phyloP scores from a whole-genome alignment of 1,140 invertebrate species.

The Chionoecetes opilio region DNA sequence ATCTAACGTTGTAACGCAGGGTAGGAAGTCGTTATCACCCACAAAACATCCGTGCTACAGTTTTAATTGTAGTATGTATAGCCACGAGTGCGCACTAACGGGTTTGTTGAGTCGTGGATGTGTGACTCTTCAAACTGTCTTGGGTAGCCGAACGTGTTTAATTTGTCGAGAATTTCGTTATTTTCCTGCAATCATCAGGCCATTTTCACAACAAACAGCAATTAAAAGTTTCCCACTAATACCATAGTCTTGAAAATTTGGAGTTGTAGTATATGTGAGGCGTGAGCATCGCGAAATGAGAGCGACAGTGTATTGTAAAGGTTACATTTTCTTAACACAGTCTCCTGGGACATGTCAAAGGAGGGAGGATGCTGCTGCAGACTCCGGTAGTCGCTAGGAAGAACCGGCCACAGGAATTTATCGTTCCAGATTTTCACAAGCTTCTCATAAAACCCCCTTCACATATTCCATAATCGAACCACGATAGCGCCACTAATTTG shows the following conservation, averaged over 20 bases:
- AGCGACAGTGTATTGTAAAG: background rate
- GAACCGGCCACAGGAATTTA: slow-evolving; percentile 14
- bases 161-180: background rate
- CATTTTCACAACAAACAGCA: background rate
- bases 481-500: no score
- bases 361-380: slow-evolving; percentile 19
- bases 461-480: no score
- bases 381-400: background rate
- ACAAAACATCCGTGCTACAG: background rate
- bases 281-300: background rate
- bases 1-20: slow-evolving; percentile 14
- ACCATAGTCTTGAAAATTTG: background rate
- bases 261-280: background rate
- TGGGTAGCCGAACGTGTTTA: slow-evolving; percentile 3
- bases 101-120: background rate
- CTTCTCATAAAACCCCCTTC: slow-evolving; percentile 14
- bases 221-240: background rate
- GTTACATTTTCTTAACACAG: background rate
- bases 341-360: background rate
- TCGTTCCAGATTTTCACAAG: background rate
- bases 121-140: background rate
- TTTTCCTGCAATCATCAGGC: background rate
- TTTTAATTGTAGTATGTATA: background rate
- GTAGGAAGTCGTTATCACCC: background rate
- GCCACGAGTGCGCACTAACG: background rate